phyloP scores from a whole-genome alignment of 2,113 vertebrate species.

The Chauna torquata region DNA sequence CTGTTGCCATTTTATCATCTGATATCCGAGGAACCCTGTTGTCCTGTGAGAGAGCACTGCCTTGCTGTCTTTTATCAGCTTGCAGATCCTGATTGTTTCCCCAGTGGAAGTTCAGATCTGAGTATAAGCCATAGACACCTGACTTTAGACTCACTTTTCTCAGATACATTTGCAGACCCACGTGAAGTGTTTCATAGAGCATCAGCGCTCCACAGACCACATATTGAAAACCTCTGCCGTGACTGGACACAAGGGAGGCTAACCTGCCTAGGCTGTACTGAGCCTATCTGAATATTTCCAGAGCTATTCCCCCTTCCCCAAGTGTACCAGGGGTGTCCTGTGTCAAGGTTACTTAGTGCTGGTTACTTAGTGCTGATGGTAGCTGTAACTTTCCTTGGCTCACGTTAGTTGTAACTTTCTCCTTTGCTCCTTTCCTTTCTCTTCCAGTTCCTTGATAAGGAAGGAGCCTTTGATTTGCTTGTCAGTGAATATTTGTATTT shows the following conservation, averaged over 20 bases:
- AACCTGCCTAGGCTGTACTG: background rate
- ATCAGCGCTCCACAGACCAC: background rate
- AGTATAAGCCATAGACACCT: background rate
- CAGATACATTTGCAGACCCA: accelerated
- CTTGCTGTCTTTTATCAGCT: background rate
- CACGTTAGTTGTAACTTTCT: background rate
- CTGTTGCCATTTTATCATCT: too few relatives aligned
- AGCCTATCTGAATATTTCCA: background rate
- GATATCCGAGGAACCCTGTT: too few relatives aligned
- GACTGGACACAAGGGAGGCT: background rate
- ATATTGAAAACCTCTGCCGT: accelerated
- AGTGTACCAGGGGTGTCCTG: background rate
- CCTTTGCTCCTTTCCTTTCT: background rate
- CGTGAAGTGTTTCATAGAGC: background rate
- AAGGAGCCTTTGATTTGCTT: background rate
- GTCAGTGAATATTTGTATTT: background rate
- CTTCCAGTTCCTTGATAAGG: background rate
- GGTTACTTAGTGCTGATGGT: background rate
- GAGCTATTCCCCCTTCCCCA: background rate
- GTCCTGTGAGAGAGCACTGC: background rate
- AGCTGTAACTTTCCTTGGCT: background rate
- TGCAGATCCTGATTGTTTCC: background rate
- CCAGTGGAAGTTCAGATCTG: background rate
- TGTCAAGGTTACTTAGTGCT: background rate
- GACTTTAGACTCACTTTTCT: background rate